phyloP scores from a whole-genome alignment of 2,888 invertebrate genomes.

The Hirudinaria manillensis region DNA sequence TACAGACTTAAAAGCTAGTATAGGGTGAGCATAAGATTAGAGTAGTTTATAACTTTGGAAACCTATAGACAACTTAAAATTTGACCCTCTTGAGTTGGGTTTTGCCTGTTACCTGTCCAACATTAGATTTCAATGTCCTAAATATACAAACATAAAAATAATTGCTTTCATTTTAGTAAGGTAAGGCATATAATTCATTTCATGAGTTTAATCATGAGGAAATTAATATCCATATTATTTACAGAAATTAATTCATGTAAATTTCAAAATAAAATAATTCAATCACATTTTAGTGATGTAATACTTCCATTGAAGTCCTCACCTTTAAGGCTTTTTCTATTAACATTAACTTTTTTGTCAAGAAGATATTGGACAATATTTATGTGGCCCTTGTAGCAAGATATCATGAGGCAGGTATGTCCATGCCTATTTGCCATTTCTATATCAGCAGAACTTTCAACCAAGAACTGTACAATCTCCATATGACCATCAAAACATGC shows the following conservation, averaged over 20 bases:
- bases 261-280: too few relatives aligned
- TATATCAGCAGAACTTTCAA: conserved; percentile 86
- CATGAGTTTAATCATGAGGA: neutral
- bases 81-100: too few relatives aligned
- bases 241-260: too few relatives aligned
- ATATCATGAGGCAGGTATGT: conserved; percentile 96
- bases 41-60: too few relatives aligned
- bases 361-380: conserved; percentile 83
- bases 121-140: too few relatives aligned
- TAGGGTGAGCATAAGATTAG: too few relatives aligned
- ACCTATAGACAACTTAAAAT: too few relatives aligned
- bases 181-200: neutral
- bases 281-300: too few relatives aligned
- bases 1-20: too few relatives aligned
- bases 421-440: conserved; percentile 80
- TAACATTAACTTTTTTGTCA: conserved; percentile 78
- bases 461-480: conserved; percentile 73
- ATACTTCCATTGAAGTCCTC: neutral
- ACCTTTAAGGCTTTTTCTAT: conserved; percentile 67
- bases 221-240: neutral
- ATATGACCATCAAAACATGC: conserved; percentile 55
- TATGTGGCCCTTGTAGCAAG: conserved; percentile 89
- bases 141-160: too few relatives aligned
- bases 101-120: too few relatives aligned
- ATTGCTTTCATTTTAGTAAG: too few relatives aligned